Evolutionary conservation across 2,888 invertebrate genomes (phyloP), one percentile per base, ranked within the genome.

Genomic region (Rhodophaea formosa): DNA sequence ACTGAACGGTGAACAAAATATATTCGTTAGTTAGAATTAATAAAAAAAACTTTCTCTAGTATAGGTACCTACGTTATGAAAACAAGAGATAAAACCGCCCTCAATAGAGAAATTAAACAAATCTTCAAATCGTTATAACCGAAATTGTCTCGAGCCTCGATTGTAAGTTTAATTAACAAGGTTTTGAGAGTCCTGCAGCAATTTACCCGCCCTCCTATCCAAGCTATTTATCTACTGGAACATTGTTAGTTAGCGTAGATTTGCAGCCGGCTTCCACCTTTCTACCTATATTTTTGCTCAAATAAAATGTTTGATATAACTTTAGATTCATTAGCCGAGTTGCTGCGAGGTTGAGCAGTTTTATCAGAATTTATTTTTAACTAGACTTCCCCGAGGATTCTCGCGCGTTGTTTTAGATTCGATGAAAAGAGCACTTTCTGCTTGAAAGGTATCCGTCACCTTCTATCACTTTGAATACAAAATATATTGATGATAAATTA

Each of bases 101-200:
- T 3, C 15, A 35, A 51, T 51, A 16, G 51, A 12, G 35, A 51
- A 51, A 51, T 51, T 35, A 12, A 51, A 16, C 51, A 51, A 35
- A 49, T 49, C 49, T 49, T 49, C 30, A 51, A 51, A 51, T 51
- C 10, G 35, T 51, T 51, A 39, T 51, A 51, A 51, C 51, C 51
- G 39, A 39, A 51, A 35, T 51, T 35, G 51, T 39, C 51, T 51
- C 35, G 10, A 5, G 46, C 46, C 17, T 51, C 16, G 5, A 51
- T 51, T 51, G 51, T 51, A 35, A 51, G 16, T 45, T 54, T 55
- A 45, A 45, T 30, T 46, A 55, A 45, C 54, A 55, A 44, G 44
- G 45, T 44, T 54, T 44, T 29, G 44, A 17, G 46, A 55, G 32
- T 55, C 35, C 17, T 45, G 44, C 12, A 44, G 30, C 54, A 45